Evolutionary conservation across 2,888 invertebrate genomes (phyloP), one percentile per base, ranked within the genome.

Genomic region (Theodoxus fluviatilis): DNA sequence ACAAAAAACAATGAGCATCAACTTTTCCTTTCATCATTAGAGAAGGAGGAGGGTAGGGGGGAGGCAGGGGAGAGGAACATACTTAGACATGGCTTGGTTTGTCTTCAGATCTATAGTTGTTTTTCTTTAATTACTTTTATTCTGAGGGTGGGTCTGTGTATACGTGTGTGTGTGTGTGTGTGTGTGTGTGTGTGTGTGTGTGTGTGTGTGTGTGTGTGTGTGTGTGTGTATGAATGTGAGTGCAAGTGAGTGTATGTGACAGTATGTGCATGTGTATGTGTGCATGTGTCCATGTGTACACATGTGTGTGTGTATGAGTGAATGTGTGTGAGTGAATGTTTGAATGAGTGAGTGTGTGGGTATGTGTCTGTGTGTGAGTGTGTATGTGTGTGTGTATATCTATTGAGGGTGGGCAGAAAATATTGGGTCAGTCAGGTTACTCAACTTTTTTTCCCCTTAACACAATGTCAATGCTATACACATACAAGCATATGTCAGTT

Each of bases 181-280:
- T 57, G 57, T 18, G 57, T 57, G 57, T 57, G 57, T 57, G 57
- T 57, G 57, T 57, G 57, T 25, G 18, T 57, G 57, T 57, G 57
- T 57, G 25, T 57, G 57, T 57, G 57, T 57, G 12, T 57, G 57
- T 25, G 25, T 57, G 57, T 57, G 57, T 57, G 57, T 57, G 12
- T 2, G 57, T 57, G 57, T 57, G 57, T 57, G 57, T 57, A n/a
- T n/a, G n/a, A n/a, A 33, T 25, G 12, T 25, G 57, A 31, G 57
- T 25, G 25, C 25, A 25, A 6, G 52, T 52, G 52, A 22, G 52
- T 52, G 52, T 18, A 25, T 52, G 52, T 18, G 52, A 22, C 22
- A 6, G 52, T 52, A 25, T 18, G 52, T 52, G 52, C 25, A 25
- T 18, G 52, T 52, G 52, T 18, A 25, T 52, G 52, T 52, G 52